Evolutionary conservation across 2,888 invertebrate species (phyloP).

Genomic region (Lepidochrysops patricia): DNA sequence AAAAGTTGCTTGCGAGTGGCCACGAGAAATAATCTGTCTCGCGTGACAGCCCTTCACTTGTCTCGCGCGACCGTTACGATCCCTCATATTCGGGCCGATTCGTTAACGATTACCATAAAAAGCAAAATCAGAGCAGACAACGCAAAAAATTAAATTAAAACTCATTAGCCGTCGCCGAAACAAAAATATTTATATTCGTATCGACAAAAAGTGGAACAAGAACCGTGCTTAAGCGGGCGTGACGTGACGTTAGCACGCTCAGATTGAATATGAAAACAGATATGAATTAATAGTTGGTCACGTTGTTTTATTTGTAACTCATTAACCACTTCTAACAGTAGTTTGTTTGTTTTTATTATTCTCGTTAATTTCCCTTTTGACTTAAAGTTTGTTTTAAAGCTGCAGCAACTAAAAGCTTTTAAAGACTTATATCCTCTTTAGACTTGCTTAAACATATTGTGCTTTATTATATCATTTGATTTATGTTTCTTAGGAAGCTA

Average conservation of each 20-base stretch:
- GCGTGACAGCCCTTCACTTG: slow-evolving; percentile 68
- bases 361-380: not conserved
- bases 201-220: slow-evolving; percentile 58
- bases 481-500: no score
- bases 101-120: slow-evolving; percentile 71
- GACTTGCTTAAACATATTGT: no score
- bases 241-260: not conserved
- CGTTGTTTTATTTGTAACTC: not conserved
- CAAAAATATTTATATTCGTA: slow-evolving; percentile 6
- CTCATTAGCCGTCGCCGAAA: slow-evolving; percentile 44
- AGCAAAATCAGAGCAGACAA: slow-evolving; percentile 69
- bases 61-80: slow-evolving; percentile 54
- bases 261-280: no score
- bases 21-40: slow-evolving; percentile 54
- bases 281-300: not conserved
- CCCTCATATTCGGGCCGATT: slow-evolving; percentile 65
- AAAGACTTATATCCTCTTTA: not conserved
- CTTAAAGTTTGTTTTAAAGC: not conserved
- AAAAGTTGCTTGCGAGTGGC: slow-evolving; percentile 50
- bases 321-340: not conserved
- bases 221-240: slow-evolving; percentile 27
- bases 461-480: no score
- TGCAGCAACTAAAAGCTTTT: not conserved
- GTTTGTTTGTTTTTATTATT: not conserved
- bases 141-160: slow-evolving; percentile 64